Percentiles rank a stretch among this genome's conserved stretches.
Evolutionary conservation across 2,113 vertebrate species (phyloP).

Genomic region (Crotalus horridus): DNA sequence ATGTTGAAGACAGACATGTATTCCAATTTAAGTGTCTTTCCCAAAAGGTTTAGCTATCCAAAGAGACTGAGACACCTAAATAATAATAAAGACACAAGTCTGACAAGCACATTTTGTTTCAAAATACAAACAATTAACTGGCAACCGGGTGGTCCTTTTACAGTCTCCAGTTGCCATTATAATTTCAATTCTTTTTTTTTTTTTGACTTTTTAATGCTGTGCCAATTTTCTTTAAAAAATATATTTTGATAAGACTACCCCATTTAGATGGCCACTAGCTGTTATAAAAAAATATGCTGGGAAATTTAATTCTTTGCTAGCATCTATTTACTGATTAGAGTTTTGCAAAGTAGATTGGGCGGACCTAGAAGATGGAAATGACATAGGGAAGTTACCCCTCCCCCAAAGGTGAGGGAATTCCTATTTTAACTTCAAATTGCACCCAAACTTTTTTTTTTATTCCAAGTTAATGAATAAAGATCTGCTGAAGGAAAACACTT

Average conservation of each 20-base stretch:
- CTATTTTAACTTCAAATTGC: background rate
- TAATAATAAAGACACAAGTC: slow-evolving; percentile 29
- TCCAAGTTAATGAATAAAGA: slow-evolving; percentile 13
- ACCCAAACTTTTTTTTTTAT: background rate
- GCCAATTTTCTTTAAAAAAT: background rate
- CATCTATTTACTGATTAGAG: background rate
- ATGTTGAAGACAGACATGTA: background rate
- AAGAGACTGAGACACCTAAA: slow-evolving; percentile 47
- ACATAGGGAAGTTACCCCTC: slow-evolving; percentile 33
- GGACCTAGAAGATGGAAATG: slow-evolving; percentile 14
- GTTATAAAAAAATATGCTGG: background rate
- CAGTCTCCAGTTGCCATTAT: slow-evolving; percentile 62
- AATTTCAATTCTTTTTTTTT: slow-evolving; percentile 28
- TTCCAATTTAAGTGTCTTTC: slow-evolving; percentile 30
- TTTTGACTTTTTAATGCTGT: slow-evolving; percentile 31
- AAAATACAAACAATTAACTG: slow-evolving; percentile 74
- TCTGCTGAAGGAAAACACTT: background rate
- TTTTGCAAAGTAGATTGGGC: background rate
- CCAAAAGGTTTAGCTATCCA: slow-evolving; percentile 53
- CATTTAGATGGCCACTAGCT: background rate
- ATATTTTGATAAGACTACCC: background rate
- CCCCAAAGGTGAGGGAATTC: background rate
- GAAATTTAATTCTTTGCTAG: background rate
- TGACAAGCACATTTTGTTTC: slow-evolving; percentile 59
- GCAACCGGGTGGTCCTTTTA: slow-evolving; percentile 73